phyloP scores from a whole-genome alignment of 2,888 invertebrate genomes.

The Lasioglossum zephyrum region DNA sequence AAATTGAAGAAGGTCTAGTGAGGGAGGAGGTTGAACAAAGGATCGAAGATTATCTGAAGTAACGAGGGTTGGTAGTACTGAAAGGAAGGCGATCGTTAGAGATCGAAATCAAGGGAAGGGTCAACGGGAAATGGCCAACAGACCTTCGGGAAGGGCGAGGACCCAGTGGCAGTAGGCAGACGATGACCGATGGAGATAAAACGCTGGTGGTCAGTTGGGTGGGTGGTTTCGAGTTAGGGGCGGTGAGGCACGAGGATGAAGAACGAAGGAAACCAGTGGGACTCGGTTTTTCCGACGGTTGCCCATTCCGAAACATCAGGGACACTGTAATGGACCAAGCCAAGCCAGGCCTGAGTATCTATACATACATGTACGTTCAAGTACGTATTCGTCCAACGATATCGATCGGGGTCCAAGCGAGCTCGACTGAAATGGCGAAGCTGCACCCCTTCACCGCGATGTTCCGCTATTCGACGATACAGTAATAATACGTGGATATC shows the following conservation, averaged over 20 bases:
- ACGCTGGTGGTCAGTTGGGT: not conserved
- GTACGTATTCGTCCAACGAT: slow-evolving; percentile 39
- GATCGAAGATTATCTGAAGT: not conserved
- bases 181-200: not conserved
- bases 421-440: slow-evolving; percentile 31
- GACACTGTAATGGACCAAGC: slow-evolving; percentile 48
- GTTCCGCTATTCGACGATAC: slow-evolving; percentile 29
- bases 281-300: slow-evolving; percentile 37
- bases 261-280: slow-evolving; percentile 15
- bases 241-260: slow-evolving; percentile 6
- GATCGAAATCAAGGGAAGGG: not conserved
- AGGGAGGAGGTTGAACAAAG: not conserved
- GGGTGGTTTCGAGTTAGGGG: not conserved
- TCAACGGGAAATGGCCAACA: not conserved
- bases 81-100: not conserved
- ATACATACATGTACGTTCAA: slow-evolving; percentile 1
- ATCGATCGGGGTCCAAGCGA: slow-evolving; percentile 56
- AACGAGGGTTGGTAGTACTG: not conserved
- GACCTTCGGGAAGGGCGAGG: not conserved
- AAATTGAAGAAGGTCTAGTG: not conserved
- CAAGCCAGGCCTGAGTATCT: slow-evolving; percentile 19
- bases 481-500: slow-evolving; percentile 50
- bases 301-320: slow-evolving; percentile 44
- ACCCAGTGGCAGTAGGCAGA: not conserved
- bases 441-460: slow-evolving; percentile 27